Evolutionary conservation across 2,888 invertebrate genomes (phyloP).

Genomic region (Rhagophthalmus giganteus): DNA sequence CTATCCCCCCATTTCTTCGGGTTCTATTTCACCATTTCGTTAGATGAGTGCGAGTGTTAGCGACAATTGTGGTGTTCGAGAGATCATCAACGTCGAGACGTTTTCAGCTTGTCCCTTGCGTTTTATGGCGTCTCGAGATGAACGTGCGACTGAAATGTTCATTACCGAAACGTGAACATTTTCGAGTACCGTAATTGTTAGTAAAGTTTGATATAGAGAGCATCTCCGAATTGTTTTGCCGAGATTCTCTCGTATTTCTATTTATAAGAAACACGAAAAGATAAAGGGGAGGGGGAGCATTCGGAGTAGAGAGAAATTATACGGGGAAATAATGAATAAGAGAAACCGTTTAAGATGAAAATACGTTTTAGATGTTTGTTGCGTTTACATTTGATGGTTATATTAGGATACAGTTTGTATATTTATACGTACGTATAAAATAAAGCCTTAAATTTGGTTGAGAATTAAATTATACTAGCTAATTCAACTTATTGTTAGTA

Average conservation of each 20-base stretch:
- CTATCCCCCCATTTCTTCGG: constrained; percentile 4
- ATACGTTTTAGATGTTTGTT: no score
- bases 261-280: constrained; percentile 1
- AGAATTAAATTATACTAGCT: no score
- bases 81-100: constrained; percentile 14
- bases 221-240: constrained; percentile 4
- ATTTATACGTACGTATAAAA: no score
- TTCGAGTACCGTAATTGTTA: constrained; percentile 15
- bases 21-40: constrained; percentile 14
- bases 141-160: constrained; percentile 8
- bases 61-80: constrained; percentile 18
- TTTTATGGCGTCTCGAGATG: constrained; percentile 9
- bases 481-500: no score
- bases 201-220: constrained; percentile 3
- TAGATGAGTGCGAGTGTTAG: constrained; percentile 19
- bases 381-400: no score
- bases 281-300: no score
- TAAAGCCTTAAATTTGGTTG: no score
- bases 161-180: constrained; percentile 17
- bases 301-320: no score
- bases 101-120: constrained; percentile 8
- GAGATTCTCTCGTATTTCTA: constrained; percentile 2
- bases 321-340: no score
- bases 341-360: no score
- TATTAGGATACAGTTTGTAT: no score